A percentile compares a stretch with the other conserved stretches of the same genome.
These are phyloP conservation scores for Megaceryle alcyon DNA, from an alignment of 2,797 vertebrate species.

Conservation along the genomic window DNA sequence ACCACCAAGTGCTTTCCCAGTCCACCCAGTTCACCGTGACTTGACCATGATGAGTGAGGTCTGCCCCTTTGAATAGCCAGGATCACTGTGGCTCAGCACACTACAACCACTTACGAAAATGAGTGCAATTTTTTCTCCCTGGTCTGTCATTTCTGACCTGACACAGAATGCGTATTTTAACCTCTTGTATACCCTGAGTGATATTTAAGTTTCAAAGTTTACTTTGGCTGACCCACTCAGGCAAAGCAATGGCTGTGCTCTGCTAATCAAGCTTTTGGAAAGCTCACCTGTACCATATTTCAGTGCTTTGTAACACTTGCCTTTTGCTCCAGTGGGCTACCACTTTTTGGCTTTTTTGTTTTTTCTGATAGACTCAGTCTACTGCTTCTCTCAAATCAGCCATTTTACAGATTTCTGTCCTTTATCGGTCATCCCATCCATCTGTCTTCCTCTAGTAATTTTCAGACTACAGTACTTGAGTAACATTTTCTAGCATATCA, in stretches of 20 bases:
- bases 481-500: conserved; percentile 48
- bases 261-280: conserved; percentile 14
- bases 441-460: conserved; percentile 70
- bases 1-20: neutral
- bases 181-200: neutral
- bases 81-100: neutral
- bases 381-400: conserved; percentile 12
- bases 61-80: neutral
- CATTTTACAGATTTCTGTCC: conserved; percentile 58
- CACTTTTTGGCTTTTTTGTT: neutral
- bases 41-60: neutral
- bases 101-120: neutral
- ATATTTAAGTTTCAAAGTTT: conserved; percentile 3
- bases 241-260: neutral
- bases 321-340: neutral
- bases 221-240: neutral
- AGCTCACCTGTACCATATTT: neutral
- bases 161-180: neutral
- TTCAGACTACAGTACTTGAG: conserved; percentile 34
- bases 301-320: neutral
- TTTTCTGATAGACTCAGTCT: neutral
- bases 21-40: neutral
- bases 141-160: neutral
- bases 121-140: neutral
- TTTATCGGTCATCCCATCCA: conserved; percentile 54